These are phyloP conservation scores for Colistium nudipinnis DNA, from an alignment of 2,113 vertebrate species.

Conservation along the genomic window DNA sequence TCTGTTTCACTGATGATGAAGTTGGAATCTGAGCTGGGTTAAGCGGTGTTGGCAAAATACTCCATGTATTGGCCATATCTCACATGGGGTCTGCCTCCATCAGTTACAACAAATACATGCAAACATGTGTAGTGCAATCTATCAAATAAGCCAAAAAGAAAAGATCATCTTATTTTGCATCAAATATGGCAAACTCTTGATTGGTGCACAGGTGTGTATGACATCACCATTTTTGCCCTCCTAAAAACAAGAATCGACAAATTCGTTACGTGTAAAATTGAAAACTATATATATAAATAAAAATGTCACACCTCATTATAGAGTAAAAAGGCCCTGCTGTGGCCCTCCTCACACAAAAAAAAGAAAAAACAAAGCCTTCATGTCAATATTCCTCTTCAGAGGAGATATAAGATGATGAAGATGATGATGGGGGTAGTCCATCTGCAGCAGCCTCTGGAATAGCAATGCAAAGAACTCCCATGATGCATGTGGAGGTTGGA, in stretches of 20 bases:
- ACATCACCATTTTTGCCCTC: not conserved
- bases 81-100: constrained; percentile 16
- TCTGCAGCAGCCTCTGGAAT: not conserved
- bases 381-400: constrained; percentile 1
- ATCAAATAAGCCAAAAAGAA: not conserved
- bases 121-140: too few species aligned
- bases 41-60: constrained; percentile 54
- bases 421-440: not conserved
- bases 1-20: constrained; percentile 45
- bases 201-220: not conserved
- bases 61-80: constrained; percentile 20
- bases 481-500: constrained; percentile 35
- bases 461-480: constrained; percentile 3
- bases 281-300: not conserved
- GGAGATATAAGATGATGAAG: constrained; percentile 8
- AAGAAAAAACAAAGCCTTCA: not conserved
- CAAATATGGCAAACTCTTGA: not conserved
- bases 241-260: too few species aligned
- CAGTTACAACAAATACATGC: not conserved
- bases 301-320: not conserved
- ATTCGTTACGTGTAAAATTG: too few species aligned
- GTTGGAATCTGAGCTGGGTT: constrained; percentile 34
- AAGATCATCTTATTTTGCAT: too few species aligned
- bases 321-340: constrained; percentile 4
- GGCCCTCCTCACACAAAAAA: too few species aligned